Conservation (phyloP, 2,113 vertebrate genomes). For the Ia io region DNA sequence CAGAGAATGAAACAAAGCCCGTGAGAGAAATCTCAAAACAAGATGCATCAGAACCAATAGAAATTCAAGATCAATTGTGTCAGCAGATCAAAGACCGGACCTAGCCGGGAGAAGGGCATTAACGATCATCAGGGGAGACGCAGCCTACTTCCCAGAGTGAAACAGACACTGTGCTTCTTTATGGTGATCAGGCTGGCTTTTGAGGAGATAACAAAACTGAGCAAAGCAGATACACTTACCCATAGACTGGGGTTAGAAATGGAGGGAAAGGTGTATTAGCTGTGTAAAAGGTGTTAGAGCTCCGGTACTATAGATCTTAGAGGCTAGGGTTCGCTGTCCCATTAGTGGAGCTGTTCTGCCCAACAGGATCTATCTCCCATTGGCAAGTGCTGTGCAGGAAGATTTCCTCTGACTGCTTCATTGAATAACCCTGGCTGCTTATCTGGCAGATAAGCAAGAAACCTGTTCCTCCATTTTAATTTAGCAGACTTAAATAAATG, state of each 20-base stretch:
- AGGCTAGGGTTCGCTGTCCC: neutral
- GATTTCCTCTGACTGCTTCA: constrained; percentile 10
- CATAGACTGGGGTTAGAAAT: neutral
- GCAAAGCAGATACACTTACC: constrained; percentile 33
- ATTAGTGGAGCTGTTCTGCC: neutral
- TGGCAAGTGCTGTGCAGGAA: constrained; percentile 33
- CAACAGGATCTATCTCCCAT: neutral
- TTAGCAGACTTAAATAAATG: constrained; percentile 56
- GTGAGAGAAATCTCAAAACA: constrained; percentile 72
- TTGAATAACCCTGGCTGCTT: constrained; percentile 38
- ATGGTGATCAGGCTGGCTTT: constrained; percentile 48
- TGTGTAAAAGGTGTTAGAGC: neutral
- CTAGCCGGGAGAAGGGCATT: constrained; percentile 53
- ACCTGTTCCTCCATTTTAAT: constrained; percentile 56
- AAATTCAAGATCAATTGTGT: constrained; percentile 73
- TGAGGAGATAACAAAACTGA: constrained; percentile 36
- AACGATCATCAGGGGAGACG: constrained; percentile 35
- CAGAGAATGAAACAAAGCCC: constrained; percentile 74
- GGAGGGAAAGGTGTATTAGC: neutral
- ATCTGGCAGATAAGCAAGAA: constrained; percentile 52
- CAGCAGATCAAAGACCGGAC: constrained; percentile 74
- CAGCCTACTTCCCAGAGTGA: constrained; percentile 23
- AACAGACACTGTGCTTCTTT: constrained; percentile 38
- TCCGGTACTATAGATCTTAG: neutral
- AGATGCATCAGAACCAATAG: constrained; percentile 66